A percentile compares a stretch with the other conserved stretches of the same genome.
Evolutionary conservation across 1,140 invertebrate genomes (phyloP).

Genomic region (Cataglyphis hispanica): DNA sequence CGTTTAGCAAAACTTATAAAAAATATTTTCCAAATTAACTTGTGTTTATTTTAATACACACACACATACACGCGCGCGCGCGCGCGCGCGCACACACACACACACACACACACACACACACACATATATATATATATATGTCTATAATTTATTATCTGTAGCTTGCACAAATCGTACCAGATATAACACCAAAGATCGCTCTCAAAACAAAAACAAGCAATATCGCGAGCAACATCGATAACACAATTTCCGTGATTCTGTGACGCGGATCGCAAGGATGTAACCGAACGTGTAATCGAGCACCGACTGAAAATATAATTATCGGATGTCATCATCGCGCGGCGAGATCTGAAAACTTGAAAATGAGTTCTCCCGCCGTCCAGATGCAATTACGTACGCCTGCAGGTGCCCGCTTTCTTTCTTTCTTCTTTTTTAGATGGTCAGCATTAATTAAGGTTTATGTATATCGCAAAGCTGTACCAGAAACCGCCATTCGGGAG

Average conservation of each 20-base stretch:
- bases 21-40: background rate
- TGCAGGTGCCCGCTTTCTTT: background rate
- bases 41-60: background rate
- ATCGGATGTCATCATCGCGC: background rate
- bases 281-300: constrained; percentile 52
- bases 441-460: constrained; percentile 73
- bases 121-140: background rate
- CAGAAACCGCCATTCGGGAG: background rate
- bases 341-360: constrained; percentile 29
- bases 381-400: constrained; percentile 10
- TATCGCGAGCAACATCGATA: constrained; percentile 12
- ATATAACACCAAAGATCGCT: background rate
- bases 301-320: constrained; percentile 36
- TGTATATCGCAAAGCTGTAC: constrained; percentile 21
- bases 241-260: constrained; percentile 8
- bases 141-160: background rate
- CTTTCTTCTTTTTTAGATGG: constrained; percentile 69
- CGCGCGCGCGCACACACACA: background rate
- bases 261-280: background rate
- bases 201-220: background rate
- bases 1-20: background rate
- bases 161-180: background rate
- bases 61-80: background rate
- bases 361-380: constrained; percentile 1
- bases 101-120: background rate